Evolutionary conservation across 2,888 invertebrate genomes (phyloP), one percentile per base, ranked within the genome.

Genomic region (Leucophora obtusa): DNA sequence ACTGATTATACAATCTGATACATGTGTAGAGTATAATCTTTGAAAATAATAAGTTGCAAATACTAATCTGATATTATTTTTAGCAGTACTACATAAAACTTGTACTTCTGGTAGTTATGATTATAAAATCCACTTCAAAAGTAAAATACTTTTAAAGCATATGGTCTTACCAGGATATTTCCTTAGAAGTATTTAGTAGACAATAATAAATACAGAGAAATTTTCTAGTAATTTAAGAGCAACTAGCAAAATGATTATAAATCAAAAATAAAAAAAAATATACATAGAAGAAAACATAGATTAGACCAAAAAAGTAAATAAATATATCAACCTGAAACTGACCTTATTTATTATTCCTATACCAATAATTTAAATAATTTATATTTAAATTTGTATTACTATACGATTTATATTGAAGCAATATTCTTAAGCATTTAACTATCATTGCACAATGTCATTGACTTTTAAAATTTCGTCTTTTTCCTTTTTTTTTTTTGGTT

Each of bases 161-260:
- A 38, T 10, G 11, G 2, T 11, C 1, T 3, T 11, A 11, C 10
- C 38, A 38, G 11, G 1, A 11, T 38, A 38, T 2, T 38, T 38
- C 11, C 38, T 38, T 38, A 11, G 11, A 3, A 38, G 38, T 6
- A 38, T 38, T 38, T 38, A 38, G 47, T 28, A 18, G 54, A 33
- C 18, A 71, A 56, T 65, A 70, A 71, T 65, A 53, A 65, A 58
- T 51, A n/a, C 15, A 10, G 21, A 21, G 14, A 77, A 60, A 71
- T 71, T 66, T 43, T 17, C 71, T 65, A 59, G 21, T 63, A 76
- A 65, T 77, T 70, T 59, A 71, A 38, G 24, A 47, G 43, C 60
- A 59, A 54, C 54, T 66, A 50, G 6, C 71, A 59, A 60, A 66
- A 53, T 54, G 59, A 33, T 60, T 66, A 71, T 77, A 71, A 77